Base-by-base conservation (phyloP, 2,113 vertebrate genomes). In the Neoarius graeffei region DNA sequence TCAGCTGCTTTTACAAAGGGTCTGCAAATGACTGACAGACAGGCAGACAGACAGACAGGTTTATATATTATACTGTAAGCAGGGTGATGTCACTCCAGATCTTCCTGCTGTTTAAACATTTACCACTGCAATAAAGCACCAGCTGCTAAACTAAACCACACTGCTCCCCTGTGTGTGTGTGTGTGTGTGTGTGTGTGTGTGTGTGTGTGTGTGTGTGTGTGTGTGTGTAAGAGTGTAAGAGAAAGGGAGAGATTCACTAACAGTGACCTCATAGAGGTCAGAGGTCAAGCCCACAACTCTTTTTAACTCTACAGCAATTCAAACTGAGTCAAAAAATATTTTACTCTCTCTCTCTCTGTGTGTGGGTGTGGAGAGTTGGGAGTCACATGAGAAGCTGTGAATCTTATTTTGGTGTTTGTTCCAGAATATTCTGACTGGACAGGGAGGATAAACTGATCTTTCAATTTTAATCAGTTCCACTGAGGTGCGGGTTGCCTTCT, bases 271-370 rank as follows among this genome's bases (percentile, higher is more conserved):
- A 88, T 57, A 20, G 57, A 88, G 81, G 69, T 83, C 69, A 83
- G 50, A 73, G 87, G 81, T 88, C 81, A 84, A 66, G 19, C 81
- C 23, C 82, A 88, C 4, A 74, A 20, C 81, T 84, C 57, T 84
- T 48, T 50, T 60, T n/a, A 54, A 48, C 48, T 76, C 66, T 7
- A 84, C 11, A 64, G 19, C 9, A 9, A 79, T 54, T 25, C 19
- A 66, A 57, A 77, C 50, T 62, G 35, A 59, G 20, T 83, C 25
- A 19, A 48, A 88, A 84, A 67, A 67, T 77, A 42, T 84, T 87
- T 62, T 59, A 66, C 91, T 92, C 89, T 91, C 91, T 88, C 89
- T 88, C 15, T 57, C 10, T 85, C 27, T 71, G 17, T 35, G 19
- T 85, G 67, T 35, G 67, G 56, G 48, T n/a, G 17, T 11, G 25